A percentile compares a stretch with the other conserved stretches of the same genome.
phyloP scores from a whole-genome alignment of 1,140 invertebrate genomes.

The Drosophila prosaltans region DNA sequence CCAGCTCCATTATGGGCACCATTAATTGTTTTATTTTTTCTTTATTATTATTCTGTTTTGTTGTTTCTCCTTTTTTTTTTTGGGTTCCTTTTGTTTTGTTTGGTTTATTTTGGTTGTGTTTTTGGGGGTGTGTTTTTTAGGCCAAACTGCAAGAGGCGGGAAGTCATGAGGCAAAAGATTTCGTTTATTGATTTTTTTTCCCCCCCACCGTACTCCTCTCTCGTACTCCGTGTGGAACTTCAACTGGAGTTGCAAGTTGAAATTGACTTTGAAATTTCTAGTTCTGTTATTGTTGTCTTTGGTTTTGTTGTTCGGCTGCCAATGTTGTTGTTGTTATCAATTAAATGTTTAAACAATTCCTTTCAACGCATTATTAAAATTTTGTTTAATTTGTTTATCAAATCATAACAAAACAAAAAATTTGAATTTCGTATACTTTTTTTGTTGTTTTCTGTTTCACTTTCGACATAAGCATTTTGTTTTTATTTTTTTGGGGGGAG shows the following conservation, averaged over 20 bases:
- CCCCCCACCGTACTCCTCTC: slow-evolving; percentile 12
- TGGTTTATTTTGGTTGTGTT: slow-evolving; percentile 1
- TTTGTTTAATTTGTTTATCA: slow-evolving; percentile 7
- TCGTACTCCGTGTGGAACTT: slow-evolving; percentile 28
- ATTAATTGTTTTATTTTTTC: slow-evolving; percentile 10
- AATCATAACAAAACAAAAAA: slow-evolving; percentile 2
- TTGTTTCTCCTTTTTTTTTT: slow-evolving; percentile 27
- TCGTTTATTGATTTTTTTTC: slow-evolving; percentile 69
- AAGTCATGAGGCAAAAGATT: slow-evolving; percentile 36
- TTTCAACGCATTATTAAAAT: neutral
- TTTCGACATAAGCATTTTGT: slow-evolving; percentile 14
- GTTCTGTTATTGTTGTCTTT: neutral
- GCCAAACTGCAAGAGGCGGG: slow-evolving; percentile 17
- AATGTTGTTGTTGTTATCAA: neutral
- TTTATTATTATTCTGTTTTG: slow-evolving; percentile 6
- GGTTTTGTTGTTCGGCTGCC: neutral
- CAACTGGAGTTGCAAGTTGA: slow-evolving; percentile 19
- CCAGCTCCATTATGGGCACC: neutral
- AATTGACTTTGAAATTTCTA: slow-evolving; percentile 1
- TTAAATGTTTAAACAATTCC: neutral
- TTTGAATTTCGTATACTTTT: neutral
- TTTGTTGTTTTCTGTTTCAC: neutral
- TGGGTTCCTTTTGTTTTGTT: slow-evolving; percentile 23
- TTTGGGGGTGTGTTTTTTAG: slow-evolving; percentile 32
- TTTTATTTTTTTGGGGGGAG: slow-evolving; percentile 1